Conservation (phyloP, 2,113 vertebrate genomes). For the Polypterus senegalus region DNA sequence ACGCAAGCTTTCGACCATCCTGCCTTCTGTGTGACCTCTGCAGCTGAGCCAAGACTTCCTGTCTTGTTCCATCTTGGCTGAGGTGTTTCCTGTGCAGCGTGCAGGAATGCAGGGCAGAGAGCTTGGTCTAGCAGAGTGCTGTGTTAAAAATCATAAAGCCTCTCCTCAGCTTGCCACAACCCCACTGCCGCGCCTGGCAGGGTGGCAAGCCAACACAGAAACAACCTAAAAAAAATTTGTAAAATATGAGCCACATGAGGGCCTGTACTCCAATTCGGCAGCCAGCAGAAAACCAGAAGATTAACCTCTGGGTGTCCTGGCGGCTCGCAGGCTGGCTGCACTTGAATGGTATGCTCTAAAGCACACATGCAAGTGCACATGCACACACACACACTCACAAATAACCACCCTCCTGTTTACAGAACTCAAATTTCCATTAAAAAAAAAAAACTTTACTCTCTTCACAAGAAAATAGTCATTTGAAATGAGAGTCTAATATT, state of each 20-base stretch:
- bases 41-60: not conserved
- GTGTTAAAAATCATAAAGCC: too few relatives aligned
- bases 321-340: not conserved
- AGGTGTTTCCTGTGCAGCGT: not conserved
- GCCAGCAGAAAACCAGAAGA: not conserved
- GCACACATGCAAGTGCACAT: slow-evolving; percentile 8
- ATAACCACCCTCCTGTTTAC: not conserved
- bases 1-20: not conserved
- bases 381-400: slow-evolving; percentile 17
- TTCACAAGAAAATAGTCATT: too few relatives aligned
- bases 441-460: too few relatives aligned
- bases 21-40: not conserved
- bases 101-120: not conserved
- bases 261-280: too few relatives aligned
- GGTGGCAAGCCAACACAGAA: too few relatives aligned
- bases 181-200: too few relatives aligned
- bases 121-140: not conserved
- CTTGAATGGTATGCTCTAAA: slow-evolving; percentile 20
- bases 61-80: slow-evolving; percentile 1
- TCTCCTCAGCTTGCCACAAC: too few relatives aligned
- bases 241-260: too few relatives aligned
- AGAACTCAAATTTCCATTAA: too few relatives aligned
- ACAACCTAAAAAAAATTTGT: too few relatives aligned
- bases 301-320: not conserved
- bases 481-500: too few relatives aligned